Evolutionary conservation across 2,888 invertebrate species (phyloP), one percentile per base, ranked within the genome.

Genomic region (Nineta flava): DNA sequence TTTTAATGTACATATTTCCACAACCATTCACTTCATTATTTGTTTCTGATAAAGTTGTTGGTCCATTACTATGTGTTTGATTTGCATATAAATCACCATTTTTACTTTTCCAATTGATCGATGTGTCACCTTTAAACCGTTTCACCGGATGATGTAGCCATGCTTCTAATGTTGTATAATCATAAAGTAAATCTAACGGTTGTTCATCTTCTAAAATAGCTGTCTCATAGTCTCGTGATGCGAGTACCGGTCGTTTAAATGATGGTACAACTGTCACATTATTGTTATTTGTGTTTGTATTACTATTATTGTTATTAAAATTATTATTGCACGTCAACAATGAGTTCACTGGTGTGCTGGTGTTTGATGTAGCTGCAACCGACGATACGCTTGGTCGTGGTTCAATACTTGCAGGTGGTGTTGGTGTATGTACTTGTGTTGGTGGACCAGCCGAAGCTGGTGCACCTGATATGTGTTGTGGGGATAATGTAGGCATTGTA

Each of bases 121-220:
- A 65, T 34, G 65, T 61, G 58, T 76, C 74, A 32, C 76, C 73
- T 67, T 87, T 86, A 68, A 87, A 84, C 59, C 87, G 81, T 69
- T 93, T 94, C 53, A 93, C 86, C 1, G 92, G 91, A 70, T 91
- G 87, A 65, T 91, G 83, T 61, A 91, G 73, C 92, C 91, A 92
- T 42, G 83, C 84, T 63, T 86, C 78, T 57, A 87, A 75, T 58
- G 82, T 81, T 57, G 87, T 77, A 70, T 91, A 92, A 69, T 94
- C 92, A 68, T 94, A 94, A 16, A 95, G 75, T 70, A 85, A 77
- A 57, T 86, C 82, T 55, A 86, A 74, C 50, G 81, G 77, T 58
- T 81, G 79, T 62, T 84, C 85, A 63, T 92, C 90, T 58, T 88
- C 88, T 21, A 83, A 77, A 49, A 85, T 74, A 58, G 83, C 81